A percentile compares a stretch with the other conserved stretches of the same genome.
Evolutionary conservation across 1,140 invertebrate genomes (phyloP).

Genomic region (Physella acuta): DNA sequence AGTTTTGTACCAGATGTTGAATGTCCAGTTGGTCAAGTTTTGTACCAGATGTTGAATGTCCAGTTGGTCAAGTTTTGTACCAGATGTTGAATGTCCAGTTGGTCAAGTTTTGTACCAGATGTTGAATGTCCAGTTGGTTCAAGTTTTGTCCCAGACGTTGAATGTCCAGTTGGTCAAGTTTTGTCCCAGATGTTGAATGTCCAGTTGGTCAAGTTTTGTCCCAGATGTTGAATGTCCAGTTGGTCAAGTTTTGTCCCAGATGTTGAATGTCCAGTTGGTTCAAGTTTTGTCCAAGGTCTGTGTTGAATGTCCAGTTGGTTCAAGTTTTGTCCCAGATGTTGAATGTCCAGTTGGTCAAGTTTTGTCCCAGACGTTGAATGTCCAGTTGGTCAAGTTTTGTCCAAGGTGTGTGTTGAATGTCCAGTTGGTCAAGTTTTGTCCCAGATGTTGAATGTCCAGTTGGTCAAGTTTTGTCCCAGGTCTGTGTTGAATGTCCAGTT

Average conservation of each 20-base stretch:
- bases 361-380: no score
- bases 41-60: no score
- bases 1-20: no score
- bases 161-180: conserved; percentile 48
- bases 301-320: no score
- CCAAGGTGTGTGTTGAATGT: no score
- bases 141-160: not conserved
- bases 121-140: not conserved
- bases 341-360: not conserved
- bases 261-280: not conserved
- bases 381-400: conserved; percentile 46
- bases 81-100: no score
- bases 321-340: no score
- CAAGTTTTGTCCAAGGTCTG: not conserved
- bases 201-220: not conserved
- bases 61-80: not conserved
- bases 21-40: conserved; percentile 41
- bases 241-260: conserved; percentile 39
- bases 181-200: no score
- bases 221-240: no score
- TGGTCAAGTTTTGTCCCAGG: conserved; percentile 39
- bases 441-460: no score
- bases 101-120: no score
- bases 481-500: not conserved
- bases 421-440: not conserved